phyloP scores from a whole-genome alignment of 2,113 vertebrate genomes.

The Mustelus asterias region DNA sequence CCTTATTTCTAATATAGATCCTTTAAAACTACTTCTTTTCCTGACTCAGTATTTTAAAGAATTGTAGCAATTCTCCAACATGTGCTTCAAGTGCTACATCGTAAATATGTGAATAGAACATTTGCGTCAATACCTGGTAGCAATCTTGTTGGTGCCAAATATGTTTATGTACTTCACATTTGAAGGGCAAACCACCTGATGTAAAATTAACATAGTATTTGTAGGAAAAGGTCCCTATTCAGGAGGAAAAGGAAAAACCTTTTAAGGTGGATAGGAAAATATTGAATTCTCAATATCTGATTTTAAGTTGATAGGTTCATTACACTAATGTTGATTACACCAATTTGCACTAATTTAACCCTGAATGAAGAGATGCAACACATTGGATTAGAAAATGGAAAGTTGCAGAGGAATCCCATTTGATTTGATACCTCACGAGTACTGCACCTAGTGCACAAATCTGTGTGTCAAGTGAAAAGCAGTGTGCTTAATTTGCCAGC shows the following conservation, averaged over 20 bases:
- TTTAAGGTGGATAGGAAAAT: background rate
- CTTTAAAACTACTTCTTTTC: no score
- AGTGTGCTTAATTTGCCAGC: background rate
- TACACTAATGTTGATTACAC: no score
- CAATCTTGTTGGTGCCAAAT: background rate
- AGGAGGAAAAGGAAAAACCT: background rate
- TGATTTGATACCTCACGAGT: background rate
- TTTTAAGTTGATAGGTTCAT: background rate
- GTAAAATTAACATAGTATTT: background rate
- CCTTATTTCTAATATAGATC: no score
- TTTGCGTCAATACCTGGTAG: background rate
- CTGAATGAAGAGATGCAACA: no score
- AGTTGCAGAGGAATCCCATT: background rate
- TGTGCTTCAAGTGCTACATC: background rate
- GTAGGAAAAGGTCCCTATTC: background rate
- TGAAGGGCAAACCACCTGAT: background rate
- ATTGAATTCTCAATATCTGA: background rate
- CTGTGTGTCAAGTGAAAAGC: background rate
- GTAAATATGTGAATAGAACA: background rate
- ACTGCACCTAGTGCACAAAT: background rate
- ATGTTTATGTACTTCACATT: background rate
- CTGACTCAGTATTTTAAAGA: background rate
- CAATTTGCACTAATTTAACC: no score
- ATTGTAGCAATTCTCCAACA: background rate
- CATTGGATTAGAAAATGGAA: background rate